Percentiles rank a stretch among this genome's conserved stretches.
Evolutionary conservation across 2,888 invertebrate species (phyloP).

Genomic region (Steinernema hermaphroditum): DNA sequence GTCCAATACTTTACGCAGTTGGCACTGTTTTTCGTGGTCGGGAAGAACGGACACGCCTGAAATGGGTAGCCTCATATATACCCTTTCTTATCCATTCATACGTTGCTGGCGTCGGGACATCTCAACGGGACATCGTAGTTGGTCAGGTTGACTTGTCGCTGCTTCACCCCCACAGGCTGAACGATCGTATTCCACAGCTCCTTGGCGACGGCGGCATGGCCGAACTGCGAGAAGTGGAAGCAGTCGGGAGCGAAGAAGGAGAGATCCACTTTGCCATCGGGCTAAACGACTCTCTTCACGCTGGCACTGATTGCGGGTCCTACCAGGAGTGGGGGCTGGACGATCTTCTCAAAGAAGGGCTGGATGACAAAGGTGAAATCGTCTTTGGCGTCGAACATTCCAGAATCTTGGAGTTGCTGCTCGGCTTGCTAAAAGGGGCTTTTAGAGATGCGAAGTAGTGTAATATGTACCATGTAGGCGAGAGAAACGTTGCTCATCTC

Average conservation of each 20-base stretch:
- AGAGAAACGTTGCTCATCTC: conserved; percentile 48
- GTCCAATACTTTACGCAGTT: background rate
- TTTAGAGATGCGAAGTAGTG: background rate
- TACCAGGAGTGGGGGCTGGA: conserved; percentile 44
- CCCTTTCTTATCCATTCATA: background rate
- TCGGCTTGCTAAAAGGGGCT: conserved; percentile 41
- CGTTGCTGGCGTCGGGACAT: too few relatives aligned
- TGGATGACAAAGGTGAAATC: conserved; percentile 57
- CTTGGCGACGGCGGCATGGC: conserved; percentile 11
- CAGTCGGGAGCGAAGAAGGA: conserved; percentile 57
- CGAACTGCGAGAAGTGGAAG: conserved; percentile 46
- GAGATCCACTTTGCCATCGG: conserved; percentile 48
- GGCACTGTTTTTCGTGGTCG: conserved; percentile 18
- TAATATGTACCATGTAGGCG: conserved; percentile 44
- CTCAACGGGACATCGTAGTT: too few relatives aligned
- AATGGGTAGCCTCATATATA: background rate
- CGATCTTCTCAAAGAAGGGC: conserved; percentile 54
- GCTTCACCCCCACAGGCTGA: conserved; percentile 1
- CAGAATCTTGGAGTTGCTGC: conserved; percentile 44
- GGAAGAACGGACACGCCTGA: background rate
- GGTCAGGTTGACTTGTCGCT: background rate
- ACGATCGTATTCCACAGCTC: conserved; percentile 13
- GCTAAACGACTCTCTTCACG: background rate
- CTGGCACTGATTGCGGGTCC: background rate
- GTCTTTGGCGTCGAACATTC: conserved; percentile 51